Evolutionary conservation across 1,140 invertebrate species (phyloP).

Genomic region (Drosophila teissieri): DNA sequence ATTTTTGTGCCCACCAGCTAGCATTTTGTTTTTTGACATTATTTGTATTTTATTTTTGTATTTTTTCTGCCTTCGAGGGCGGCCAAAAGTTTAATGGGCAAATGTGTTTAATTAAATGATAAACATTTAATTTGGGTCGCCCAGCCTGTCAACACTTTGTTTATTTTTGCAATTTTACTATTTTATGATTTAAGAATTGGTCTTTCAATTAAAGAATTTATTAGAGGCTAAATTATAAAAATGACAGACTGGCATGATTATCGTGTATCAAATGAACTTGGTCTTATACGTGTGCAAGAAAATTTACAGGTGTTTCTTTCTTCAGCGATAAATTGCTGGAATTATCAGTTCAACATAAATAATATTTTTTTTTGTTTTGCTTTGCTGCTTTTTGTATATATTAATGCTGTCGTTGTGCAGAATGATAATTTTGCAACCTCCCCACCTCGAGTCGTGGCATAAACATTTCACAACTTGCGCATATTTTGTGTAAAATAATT

Average conservation of each 20-base stretch:
- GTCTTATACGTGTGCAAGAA: background rate
- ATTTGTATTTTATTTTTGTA: constrained; percentile 17
- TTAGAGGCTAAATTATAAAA: background rate
- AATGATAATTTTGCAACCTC: background rate
- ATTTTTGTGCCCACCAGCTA: constrained; percentile 40
- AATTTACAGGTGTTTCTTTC: constrained; percentile 10
- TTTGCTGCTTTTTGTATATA: background rate
- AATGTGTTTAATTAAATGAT: constrained; percentile 49
- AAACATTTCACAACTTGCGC: constrained; percentile 27
- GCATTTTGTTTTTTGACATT: constrained; percentile 4
- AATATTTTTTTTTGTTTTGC: too few species aligned
- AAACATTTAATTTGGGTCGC: constrained; percentile 38
- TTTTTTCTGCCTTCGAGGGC: constrained; percentile 12
- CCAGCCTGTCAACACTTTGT: constrained; percentile 13
- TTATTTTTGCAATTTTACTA: background rate
- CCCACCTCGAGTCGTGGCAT: background rate
- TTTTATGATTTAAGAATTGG: too few species aligned
- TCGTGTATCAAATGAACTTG: background rate
- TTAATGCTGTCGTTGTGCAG: background rate
- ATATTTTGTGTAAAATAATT: constrained; percentile 51
- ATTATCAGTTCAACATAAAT: constrained; percentile 18
- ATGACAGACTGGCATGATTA: background rate
- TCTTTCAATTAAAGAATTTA: too few species aligned
- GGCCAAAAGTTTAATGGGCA: constrained; percentile 35
- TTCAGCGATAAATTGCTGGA: constrained; percentile 6